phyloP scores from a whole-genome alignment of 2,797 vertebrate species.

The Phoeniculus purpureus region DNA sequence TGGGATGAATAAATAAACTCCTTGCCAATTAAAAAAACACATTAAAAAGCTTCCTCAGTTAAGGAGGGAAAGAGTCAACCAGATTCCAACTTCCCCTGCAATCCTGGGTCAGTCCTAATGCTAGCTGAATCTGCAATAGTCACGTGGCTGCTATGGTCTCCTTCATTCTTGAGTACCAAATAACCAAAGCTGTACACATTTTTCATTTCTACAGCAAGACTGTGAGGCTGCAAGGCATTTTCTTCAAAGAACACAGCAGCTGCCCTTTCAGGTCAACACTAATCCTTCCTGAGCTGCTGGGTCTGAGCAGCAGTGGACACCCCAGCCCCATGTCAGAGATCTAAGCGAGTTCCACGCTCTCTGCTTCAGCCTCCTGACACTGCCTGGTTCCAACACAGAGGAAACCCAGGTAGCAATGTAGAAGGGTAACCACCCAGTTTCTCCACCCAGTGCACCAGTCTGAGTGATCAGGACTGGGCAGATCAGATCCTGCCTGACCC shows the following conservation, averaged over 20 bases:
- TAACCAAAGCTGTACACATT: background rate
- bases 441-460: background rate
- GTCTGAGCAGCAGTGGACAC: background rate
- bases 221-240: background rate
- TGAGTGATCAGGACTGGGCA: background rate
- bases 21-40: background rate
- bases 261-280: accelerated
- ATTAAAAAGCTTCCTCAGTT: background rate
- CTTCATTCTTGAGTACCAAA: background rate
- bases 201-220: background rate
- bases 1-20: background rate
- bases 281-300: background rate
- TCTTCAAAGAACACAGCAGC: background rate
- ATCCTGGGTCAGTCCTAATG: background rate
- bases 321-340: background rate
- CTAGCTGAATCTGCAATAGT: background rate
- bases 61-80: background rate
- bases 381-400: background rate
- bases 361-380: background rate
- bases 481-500: background rate
- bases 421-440: background rate
- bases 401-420: background rate
- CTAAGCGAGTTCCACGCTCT: background rate
- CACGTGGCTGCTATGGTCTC: background rate
- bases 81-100: background rate